These are phyloP conservation scores for Oligia fasciuncula DNA, from an alignment of 2,888 invertebrate genomes.

Conservation along the genomic window DNA sequence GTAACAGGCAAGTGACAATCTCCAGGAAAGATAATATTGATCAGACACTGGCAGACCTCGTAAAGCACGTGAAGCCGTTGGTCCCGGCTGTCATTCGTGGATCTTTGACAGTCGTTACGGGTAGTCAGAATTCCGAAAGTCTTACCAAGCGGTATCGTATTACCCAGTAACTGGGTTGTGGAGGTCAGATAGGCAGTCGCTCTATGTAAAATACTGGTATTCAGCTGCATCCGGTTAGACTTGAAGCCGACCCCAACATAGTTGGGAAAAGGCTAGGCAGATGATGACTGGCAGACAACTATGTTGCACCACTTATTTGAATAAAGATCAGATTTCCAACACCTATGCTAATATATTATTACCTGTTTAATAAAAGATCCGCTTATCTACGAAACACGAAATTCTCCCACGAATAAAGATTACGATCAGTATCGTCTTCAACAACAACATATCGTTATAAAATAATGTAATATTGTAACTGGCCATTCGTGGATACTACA, in stretches of 20 bases:
- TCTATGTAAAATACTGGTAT: too few species aligned
- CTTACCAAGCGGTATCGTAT: too few species aligned
- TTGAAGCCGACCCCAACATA: too few species aligned
- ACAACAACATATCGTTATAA: constrained; percentile 63
- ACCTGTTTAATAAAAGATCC: constrained; percentile 12
- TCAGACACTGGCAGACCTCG: too few species aligned
- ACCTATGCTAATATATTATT: constrained; percentile 4
- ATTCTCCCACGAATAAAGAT: constrained; percentile 35
- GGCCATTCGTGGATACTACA: constrained; percentile 69
- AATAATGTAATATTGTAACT: constrained; percentile 74
- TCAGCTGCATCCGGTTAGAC: too few species aligned
- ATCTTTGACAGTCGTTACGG: too few species aligned
- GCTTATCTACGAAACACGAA: constrained; percentile 19
- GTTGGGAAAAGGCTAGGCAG: too few species aligned
- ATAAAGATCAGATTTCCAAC: constrained; percentile 26
- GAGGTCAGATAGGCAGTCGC: too few species aligned
- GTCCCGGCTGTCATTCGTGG: too few species aligned
- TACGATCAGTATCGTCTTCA: constrained; percentile 56
- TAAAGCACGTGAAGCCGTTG: too few species aligned
- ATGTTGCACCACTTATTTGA: background rate
- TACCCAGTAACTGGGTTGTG: too few species aligned
- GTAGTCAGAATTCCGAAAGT: too few species aligned
- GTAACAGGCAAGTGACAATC: background rate
- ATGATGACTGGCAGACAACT: background rate
- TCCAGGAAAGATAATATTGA: background rate